phyloP scores from a whole-genome alignment of 2,113 vertebrate species.

The Oryzias celebensis region DNA sequence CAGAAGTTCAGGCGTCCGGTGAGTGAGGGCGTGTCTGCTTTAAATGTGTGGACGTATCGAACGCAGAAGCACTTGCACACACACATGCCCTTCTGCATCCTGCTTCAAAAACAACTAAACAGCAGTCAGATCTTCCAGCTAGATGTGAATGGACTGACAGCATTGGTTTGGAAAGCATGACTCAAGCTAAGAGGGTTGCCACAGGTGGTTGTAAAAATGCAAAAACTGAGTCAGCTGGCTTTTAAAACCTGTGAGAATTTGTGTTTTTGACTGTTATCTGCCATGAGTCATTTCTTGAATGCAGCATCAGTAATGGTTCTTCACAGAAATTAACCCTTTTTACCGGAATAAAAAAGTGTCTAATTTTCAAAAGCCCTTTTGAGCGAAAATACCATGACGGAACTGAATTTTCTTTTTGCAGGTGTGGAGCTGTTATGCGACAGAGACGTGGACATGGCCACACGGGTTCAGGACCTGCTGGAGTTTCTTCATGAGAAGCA shows the following conservation, averaged over 20 bases:
- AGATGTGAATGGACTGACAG: not conserved
- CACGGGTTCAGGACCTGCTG: constrained; percentile 92
- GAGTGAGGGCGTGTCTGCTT: constrained; percentile 58
- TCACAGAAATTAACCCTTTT: too few relatives aligned
- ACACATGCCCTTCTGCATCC: not conserved
- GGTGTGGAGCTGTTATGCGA: constrained; percentile 95
- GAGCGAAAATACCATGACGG: too few relatives aligned
- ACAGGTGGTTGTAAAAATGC: too few relatives aligned
- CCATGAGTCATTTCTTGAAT: too few relatives aligned
- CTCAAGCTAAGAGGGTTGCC: not conserved
- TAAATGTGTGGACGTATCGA: not conserved
- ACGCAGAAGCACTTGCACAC: too few relatives aligned
- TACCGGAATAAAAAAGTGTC: too few relatives aligned
- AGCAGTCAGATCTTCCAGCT: not conserved
- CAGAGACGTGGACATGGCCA: constrained; percentile 96
- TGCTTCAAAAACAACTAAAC: not conserved
- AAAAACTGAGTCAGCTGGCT: too few relatives aligned
- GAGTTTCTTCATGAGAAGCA: constrained; percentile 98
- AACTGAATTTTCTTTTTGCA: constrained; percentile 39
- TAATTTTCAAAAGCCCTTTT: too few relatives aligned
- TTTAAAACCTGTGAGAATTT: too few relatives aligned
- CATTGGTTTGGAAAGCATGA: not conserved
- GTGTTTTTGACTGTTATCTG: too few relatives aligned
- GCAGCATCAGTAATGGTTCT: too few relatives aligned
- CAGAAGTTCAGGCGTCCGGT: constrained; percentile 97